Evolutionary conservation across 2,888 invertebrate species (phyloP), one percentile per base, ranked within the genome.

Genomic region (Drosophila leonis): DNA sequence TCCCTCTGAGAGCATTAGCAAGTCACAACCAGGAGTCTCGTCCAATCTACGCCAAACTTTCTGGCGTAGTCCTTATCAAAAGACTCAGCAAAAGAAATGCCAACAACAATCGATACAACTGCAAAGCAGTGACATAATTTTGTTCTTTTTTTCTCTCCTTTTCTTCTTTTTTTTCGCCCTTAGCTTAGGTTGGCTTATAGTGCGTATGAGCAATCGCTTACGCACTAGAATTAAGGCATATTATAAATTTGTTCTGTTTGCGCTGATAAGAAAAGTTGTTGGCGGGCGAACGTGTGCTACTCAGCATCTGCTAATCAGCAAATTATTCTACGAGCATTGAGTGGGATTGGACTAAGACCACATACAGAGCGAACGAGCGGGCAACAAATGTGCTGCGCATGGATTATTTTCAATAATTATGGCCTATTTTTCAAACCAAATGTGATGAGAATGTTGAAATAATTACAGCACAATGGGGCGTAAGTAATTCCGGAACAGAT

Each of bases 371-470:
- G 24, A 24, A 4, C 24, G 12, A 57, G 65, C 59, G 59, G 70
- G 59, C 70, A 77, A 78, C 68, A 86, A 86, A 86, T 84, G 61
- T 84, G 87, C 87, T 87, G 79, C 60, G 85, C 85, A 75, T 78
- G 80, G 75, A 72, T 80, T 80, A 63, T 75, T 80, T 76, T 62
- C 78, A 85, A 80, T 85, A 88, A 85, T 88, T 82, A 89, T 85
- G 65, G 68, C 62, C 70, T 24, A 52, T 54, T 42, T 70, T 59
- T 70, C 56, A 33, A 39, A 15, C 15, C 31, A 61, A 76, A 72
- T 77, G 62, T 74, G 85, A 81, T 81, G 74, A 72, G 82, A 78
- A 75, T 69, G 87, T 65, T 41, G 62, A 75, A 83, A 82, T 83
- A 87, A 84, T 84, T 89, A 79, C 62, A 51, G 52, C 62, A 48